Percentiles rank a stretch among this genome's conserved stretches.
phyloP scores from a whole-genome alignment of 23 tunicate species.

The Ciona savignyi region DNA sequence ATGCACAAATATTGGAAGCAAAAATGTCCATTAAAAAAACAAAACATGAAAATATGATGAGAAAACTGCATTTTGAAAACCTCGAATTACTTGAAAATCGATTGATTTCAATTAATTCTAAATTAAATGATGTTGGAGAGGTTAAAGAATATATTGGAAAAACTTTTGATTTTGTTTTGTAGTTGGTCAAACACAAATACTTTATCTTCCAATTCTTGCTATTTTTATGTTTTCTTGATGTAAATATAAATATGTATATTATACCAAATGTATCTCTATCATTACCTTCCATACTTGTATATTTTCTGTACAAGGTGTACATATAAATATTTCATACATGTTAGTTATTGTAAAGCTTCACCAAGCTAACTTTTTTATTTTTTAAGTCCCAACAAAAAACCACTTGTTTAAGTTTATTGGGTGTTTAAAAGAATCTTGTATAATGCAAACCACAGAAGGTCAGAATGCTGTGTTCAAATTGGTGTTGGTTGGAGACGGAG shows the following conservation, averaged over 20 bases:
- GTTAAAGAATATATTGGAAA: neutral
- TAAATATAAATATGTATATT: neutral
- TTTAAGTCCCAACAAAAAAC: no score
- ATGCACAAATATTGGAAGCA: conserved; percentile 22
- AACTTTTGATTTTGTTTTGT: neutral
- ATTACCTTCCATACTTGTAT: no score
- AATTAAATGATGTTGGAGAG: neutral
- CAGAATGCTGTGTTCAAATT: conserved; percentile 52
- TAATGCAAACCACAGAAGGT: neutral
- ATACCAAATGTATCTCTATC: neutral
- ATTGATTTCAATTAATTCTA: neutral
- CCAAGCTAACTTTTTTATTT: no score
- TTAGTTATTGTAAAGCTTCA: no score
- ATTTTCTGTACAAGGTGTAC: no score
- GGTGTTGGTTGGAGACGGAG: conserved; percentile 99
- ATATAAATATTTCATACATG: no score
- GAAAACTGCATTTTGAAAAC: neutral
- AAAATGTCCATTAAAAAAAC: neutral
- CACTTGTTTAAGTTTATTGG: no score
- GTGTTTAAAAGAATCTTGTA: no score
- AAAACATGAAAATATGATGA: neutral
- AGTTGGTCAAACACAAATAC: no score
- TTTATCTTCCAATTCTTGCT: neutral
- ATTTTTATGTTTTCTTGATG: neutral
- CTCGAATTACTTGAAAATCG: neutral